A percentile compares a stretch with the other conserved stretches of the same genome.
Conservation (phyloP, 2,113 vertebrate genomes). For the Dasyprocta punctata region DNA sequence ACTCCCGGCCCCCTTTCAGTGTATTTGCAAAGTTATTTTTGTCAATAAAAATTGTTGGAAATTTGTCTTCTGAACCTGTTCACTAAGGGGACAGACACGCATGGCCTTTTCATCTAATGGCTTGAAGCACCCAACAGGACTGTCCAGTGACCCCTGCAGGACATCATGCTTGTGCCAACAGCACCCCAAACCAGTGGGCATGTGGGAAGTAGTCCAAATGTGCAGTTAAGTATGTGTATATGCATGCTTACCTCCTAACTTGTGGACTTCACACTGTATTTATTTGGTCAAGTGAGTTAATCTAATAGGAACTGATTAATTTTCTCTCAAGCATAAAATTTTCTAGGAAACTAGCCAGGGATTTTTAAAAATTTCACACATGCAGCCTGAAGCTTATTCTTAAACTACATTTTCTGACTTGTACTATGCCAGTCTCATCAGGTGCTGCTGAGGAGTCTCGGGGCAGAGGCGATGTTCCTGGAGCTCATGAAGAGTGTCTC, state of each 20-base stretch:
- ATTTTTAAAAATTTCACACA: conserved; percentile 5
- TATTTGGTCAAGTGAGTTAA: not conserved
- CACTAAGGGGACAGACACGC: not conserved
- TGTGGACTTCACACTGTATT: not conserved
- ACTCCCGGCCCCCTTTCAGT: no score
- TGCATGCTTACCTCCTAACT: not conserved
- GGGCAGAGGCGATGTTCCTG: not conserved
- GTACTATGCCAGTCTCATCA: not conserved
- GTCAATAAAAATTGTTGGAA: not conserved
- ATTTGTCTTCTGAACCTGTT: not conserved
- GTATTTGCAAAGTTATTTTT: not conserved
- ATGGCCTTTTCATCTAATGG: not conserved
- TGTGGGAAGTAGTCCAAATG: not conserved
- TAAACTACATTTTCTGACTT: not conserved
- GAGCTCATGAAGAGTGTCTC: not conserved
- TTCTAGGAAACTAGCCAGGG: not conserved
- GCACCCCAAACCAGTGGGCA: not conserved
- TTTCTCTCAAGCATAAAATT: not conserved
- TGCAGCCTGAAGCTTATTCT: not conserved
- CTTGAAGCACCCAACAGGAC: not conserved
- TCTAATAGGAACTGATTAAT: not conserved
- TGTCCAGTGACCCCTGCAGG: not conserved
- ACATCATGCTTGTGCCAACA: not conserved
- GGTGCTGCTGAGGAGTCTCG: not conserved
- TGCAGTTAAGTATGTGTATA: not conserved